Base-by-base conservation (phyloP, 2,888 invertebrate species). In the Listrodromus nycthemerus region DNA sequence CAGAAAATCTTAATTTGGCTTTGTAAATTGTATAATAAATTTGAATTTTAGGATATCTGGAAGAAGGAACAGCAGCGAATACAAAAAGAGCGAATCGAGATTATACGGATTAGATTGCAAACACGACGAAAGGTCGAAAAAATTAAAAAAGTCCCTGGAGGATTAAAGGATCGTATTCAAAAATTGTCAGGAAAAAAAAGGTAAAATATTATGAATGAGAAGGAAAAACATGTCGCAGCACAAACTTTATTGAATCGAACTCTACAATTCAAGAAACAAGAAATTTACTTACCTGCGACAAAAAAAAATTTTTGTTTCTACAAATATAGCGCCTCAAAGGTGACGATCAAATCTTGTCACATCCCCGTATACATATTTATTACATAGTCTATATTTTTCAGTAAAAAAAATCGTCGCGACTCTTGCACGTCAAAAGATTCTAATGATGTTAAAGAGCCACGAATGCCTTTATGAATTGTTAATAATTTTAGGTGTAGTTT, bases 11-110 rank as follows among this genome's bases (percentile, higher is more conserved):
- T 8, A 37, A 10, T 10, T 37, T 41, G 13, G 13, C 0, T 41
- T 41, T 41, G 0, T 2, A 41, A 41, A 41, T 13, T 41, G 13
- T 13, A 41, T 41, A 41, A 3, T 0, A 2, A 2, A 41, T 33
- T 6, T 1, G 4, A 50, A 50, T 79, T 78, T 3, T 66, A 92
- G 92, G 98, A 98, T 92, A 97, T 98, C 88, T 99, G 97, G 96
- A 98, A 98, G 90, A 98, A 97, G 90, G 98, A 99, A 93, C 96
- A 98, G 88, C 96, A 97, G 88, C 95, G 96, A 88, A 95, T 98
- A 66, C 95, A 97, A 85, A 97, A 98, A 94, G 97, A 97, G 94
- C 83, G 87, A 41, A 86, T 90, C 50, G 89, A 91, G 37, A 88
- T 89, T 80, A 80, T 89, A 45, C 86, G 88, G 0, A 90, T 89